Evolutionary conservation across 2,113 vertebrate genomes (phyloP).

Genomic region (Ceuthmochares aereus): DNA sequence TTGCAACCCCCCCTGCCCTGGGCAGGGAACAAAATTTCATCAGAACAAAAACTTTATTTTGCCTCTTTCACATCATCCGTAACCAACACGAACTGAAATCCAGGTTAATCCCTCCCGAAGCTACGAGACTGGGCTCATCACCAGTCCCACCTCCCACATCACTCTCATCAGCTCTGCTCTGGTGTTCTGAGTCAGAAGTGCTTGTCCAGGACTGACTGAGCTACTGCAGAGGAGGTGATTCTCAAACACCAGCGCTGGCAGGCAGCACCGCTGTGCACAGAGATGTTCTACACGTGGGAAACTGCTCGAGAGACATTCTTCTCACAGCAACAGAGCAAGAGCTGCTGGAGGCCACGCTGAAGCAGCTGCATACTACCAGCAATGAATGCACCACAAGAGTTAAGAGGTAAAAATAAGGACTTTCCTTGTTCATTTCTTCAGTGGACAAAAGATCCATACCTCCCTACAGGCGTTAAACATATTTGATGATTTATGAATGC

Average conservation of each 20-base stretch:
- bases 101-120: neutral
- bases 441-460: neutral
- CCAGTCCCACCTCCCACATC: neutral
- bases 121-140: neutral
- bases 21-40: too few relatives aligned
- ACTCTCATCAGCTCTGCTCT: neutral
- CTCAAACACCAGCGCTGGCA: neutral
- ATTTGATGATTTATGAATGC: neutral
- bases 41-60: neutral
- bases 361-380: neutral
- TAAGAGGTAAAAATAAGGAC: neutral
- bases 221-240: rapidly evolving
- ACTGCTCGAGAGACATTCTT: neutral
- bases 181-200: neutral
- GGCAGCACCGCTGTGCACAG: neutral
- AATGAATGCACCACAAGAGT: neutral
- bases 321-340: neutral
- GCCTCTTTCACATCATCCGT: neutral
- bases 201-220: neutral
- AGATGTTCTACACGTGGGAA: neutral
- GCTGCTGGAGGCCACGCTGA: neutral
- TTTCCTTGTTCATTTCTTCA: neutral
- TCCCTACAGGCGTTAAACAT: neutral
- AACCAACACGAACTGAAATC: neutral
- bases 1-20: too few relatives aligned